phyloP scores from a whole-genome alignment of 2,113 vertebrate genomes.

The Myotis brandtii region DNA sequence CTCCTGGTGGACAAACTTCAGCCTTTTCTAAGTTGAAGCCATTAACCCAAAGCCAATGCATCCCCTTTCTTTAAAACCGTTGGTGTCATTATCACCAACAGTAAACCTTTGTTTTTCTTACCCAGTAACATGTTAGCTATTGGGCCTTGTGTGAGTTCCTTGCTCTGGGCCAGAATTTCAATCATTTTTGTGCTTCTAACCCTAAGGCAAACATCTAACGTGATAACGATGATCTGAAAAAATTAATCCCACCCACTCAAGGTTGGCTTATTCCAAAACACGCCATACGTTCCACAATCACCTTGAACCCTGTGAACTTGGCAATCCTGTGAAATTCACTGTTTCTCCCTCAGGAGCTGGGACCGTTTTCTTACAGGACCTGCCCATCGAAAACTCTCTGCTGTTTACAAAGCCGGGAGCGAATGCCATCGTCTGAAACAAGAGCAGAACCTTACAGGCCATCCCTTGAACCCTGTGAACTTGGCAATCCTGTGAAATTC shows the following conservation, averaged over 20 bases:
- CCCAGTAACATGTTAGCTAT: conserved; percentile 46
- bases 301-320: conserved; percentile 49
- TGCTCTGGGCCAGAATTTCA: neutral
- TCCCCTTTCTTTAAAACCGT: conserved; percentile 49
- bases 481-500: conserved; percentile 16
- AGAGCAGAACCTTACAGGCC: neutral
- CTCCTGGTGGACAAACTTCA: conserved; percentile 74
- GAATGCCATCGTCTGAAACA: neutral
- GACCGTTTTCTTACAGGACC: neutral
- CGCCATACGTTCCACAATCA: conserved; percentile 13
- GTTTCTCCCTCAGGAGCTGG: neutral
- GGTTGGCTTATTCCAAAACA: neutral
- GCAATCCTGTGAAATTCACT: conserved; percentile 7
- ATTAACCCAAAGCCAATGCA: conserved; percentile 63
- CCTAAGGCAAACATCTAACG: conserved; percentile 16
- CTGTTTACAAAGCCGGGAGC: neutral
- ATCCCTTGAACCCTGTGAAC: conserved; percentile 44
- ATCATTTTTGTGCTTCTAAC: neutral
- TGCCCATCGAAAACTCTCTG: neutral
- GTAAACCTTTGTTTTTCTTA: conserved; percentile 28
- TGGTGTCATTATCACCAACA: conserved; percentile 45
- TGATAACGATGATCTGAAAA: conserved; percentile 24
- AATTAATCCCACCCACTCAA: conserved; percentile 33
- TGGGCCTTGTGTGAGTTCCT: neutral
- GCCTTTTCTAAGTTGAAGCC: conserved; percentile 82